phyloP scores from a whole-genome alignment of 1,140 invertebrate genomes.

The Cotesia chilonis region DNA sequence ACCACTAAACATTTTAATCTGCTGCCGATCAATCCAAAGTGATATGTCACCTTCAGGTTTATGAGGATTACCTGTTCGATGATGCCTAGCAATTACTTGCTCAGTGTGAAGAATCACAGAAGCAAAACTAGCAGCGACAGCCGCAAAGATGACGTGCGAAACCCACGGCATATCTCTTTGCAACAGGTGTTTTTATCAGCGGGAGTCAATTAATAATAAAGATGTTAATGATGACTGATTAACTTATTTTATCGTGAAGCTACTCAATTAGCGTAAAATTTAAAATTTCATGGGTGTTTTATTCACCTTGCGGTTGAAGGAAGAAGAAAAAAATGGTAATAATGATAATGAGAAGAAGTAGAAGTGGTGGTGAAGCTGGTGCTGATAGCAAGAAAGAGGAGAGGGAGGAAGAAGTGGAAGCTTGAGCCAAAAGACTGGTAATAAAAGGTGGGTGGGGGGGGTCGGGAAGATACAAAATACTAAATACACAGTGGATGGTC shows the following conservation, averaged over 20 bases:
- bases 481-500: neutral
- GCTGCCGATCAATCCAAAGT: constrained; percentile 87
- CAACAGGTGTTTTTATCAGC: constrained; percentile 43
- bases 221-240: constrained; percentile 10
- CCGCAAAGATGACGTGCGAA: constrained; percentile 22
- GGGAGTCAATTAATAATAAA: constrained; percentile 25
- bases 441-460: neutral
- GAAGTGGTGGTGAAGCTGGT: neutral
- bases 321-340: neutral
- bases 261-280: constrained; percentile 38
- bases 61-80: constrained; percentile 55
- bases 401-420: neutral
- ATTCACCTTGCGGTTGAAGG: constrained; percentile 16
- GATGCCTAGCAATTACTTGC: constrained; percentile 49
- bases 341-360: constrained; percentile 9
- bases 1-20: constrained; percentile 91
- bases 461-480: neutral
- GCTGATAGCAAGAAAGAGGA: neutral
- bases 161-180: constrained; percentile 25
- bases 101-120: constrained; percentile 44
- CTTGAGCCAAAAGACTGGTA: constrained; percentile 5
- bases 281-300: constrained; percentile 41
- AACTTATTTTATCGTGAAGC: constrained; percentile 9
- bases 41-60: constrained; percentile 73
- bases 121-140: constrained; percentile 44